These are phyloP conservation scores for Nomia melanderi DNA, from an alignment of 1,140 invertebrate genomes.

Conservation along the genomic window DNA sequence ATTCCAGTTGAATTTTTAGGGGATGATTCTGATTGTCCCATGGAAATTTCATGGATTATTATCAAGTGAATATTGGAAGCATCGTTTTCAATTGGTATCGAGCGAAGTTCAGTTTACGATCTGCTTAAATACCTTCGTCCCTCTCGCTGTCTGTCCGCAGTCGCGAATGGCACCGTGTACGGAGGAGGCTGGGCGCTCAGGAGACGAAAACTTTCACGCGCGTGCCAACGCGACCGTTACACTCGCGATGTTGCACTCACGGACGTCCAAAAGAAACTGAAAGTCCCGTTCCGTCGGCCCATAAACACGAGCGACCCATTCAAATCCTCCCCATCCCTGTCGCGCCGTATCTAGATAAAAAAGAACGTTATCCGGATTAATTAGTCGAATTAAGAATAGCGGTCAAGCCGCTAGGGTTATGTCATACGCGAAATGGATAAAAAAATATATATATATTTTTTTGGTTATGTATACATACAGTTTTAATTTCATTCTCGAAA, in stretches of 20 bases:
- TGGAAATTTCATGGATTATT: too few relatives aligned
- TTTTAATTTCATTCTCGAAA: too few relatives aligned
- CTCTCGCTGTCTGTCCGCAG: neutral
- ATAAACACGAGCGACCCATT: conserved; percentile 17
- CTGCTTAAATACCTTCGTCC: conserved; percentile 8
- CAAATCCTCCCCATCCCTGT: neutral
- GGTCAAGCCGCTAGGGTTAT: too few relatives aligned
- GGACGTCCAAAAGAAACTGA: conserved; percentile 75
- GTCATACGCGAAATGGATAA: too few relatives aligned
- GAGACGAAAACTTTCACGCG: conserved; percentile 66
- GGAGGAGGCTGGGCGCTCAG: conserved; percentile 29
- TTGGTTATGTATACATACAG: too few relatives aligned
- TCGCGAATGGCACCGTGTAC: conserved; percentile 30
- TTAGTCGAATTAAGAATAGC: too few relatives aligned
- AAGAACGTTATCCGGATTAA: neutral
- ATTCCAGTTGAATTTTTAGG: too few relatives aligned
- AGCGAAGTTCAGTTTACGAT: neutral
- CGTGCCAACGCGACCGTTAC: conserved; percentile 29
- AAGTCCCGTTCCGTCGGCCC: conserved; percentile 66
- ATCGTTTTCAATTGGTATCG: neutral
- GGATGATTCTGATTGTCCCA: too few relatives aligned
- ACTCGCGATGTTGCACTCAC: conserved; percentile 62
- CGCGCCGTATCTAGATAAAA: neutral
- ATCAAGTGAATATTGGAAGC: too few relatives aligned
- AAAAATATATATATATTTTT: too few relatives aligned